phyloP scores from a whole-genome alignment of 2,888 invertebrate genomes.

The Junonia oenone region DNA sequence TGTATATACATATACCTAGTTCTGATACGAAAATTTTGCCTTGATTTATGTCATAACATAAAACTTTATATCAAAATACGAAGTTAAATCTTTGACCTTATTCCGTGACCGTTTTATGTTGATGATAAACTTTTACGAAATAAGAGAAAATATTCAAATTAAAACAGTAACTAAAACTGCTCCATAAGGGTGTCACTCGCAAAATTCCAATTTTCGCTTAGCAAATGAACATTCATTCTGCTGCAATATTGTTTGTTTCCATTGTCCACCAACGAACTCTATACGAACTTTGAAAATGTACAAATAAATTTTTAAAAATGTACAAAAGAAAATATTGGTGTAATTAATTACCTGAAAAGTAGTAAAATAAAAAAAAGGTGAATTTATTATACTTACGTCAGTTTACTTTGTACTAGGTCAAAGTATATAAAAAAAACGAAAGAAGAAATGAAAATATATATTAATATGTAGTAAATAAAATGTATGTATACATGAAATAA shows the following conservation, averaged over 20 bases:
- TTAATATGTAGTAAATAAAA: too few relatives aligned
- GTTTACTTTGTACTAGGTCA: too few relatives aligned
- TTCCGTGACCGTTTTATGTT: not conserved
- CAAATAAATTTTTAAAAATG: not conserved
- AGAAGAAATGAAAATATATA: too few relatives aligned
- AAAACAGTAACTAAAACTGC: conserved; percentile 22
- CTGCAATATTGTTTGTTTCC: conserved; percentile 37
- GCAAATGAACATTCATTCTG: conserved; percentile 68
- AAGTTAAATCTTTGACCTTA: not conserved
- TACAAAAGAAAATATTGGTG: too few relatives aligned
- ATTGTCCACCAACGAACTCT: not conserved
- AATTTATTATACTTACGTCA: too few relatives aligned
- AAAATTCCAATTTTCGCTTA: conserved; percentile 45
- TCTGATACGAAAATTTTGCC: not conserved
- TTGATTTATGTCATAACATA: not conserved
- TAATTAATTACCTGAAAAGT: too few relatives aligned
- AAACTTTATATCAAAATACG: not conserved
- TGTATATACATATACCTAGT: not conserved
- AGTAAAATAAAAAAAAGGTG: too few relatives aligned
- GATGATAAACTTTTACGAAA: conserved; percentile 3
- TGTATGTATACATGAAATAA: too few relatives aligned
- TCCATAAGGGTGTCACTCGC: conserved; percentile 27
- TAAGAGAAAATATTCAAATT: conserved; percentile 21
- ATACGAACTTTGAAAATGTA: not conserved
- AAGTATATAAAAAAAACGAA: too few relatives aligned